Conservation (phyloP, 2,797 vertebrate genomes). For the Atherinosoma microstoma region DNA sequence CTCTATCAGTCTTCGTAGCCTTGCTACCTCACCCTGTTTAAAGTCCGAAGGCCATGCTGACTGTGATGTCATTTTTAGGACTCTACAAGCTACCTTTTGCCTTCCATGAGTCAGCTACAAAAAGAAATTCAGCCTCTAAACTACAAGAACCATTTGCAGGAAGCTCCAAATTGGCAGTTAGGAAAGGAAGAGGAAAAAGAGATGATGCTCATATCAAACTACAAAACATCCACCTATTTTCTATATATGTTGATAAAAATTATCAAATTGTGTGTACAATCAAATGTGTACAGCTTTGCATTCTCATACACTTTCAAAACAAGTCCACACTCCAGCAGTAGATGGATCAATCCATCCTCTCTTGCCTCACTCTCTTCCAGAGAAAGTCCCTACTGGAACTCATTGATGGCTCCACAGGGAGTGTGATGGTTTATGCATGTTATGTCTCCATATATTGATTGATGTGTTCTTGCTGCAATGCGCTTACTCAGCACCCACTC, state of each 20-base stretch:
- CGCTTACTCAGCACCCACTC: slow-evolving; percentile 65
- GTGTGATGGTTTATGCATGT: slow-evolving; percentile 70
- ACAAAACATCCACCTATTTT: not conserved
- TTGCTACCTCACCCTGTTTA: slow-evolving; percentile 4
- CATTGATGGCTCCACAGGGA: slow-evolving; percentile 49
- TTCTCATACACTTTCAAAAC: slow-evolving; percentile 17
- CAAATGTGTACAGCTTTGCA: not conserved
- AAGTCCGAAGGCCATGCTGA: slow-evolving; percentile 12
- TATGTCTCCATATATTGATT: slow-evolving; percentile 65
- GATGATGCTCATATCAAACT: slow-evolving; percentile 17
- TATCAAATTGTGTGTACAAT: slow-evolving; percentile 8
- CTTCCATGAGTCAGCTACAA: slow-evolving; percentile 28
- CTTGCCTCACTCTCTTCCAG: slow-evolving; percentile 7
- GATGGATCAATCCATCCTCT: slow-evolving; percentile 40
- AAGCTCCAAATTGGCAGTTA: slow-evolving; percentile 50
- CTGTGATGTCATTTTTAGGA: slow-evolving; percentile 13
- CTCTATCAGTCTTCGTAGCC: slow-evolving; percentile 4
- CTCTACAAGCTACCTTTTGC: slow-evolving; percentile 21
- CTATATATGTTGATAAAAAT: not conserved
- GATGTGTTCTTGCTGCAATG: slow-evolving; percentile 49
- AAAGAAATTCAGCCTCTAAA: slow-evolving; percentile 27
- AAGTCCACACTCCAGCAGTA: slow-evolving; percentile 5
- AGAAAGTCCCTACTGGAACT: slow-evolving; percentile 46
- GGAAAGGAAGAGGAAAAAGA: slow-evolving; percentile 15
- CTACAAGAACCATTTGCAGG: slow-evolving; percentile 53